Evolutionary conservation across 2,113 vertebrate genomes (phyloP).

Genomic region (Embiotoca jacksoni): DNA sequence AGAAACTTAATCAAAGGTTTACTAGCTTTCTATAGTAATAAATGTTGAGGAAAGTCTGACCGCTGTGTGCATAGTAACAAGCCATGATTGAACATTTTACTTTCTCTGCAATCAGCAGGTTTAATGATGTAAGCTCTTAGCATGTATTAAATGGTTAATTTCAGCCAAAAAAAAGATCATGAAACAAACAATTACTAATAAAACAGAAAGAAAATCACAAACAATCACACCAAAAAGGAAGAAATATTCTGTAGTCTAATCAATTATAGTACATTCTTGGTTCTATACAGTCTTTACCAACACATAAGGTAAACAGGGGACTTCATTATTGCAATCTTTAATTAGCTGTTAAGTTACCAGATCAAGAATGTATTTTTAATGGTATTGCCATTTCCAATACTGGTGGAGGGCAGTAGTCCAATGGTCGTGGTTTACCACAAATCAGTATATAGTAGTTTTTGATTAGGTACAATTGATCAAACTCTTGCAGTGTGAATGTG

Average conservation of each 20-base stretch:
- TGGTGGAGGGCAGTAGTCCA: not conserved
- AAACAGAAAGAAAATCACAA: not conserved
- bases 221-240: not conserved
- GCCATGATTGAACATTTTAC: not conserved
- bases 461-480: constrained; percentile 2
- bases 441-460: not conserved
- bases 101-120: not conserved
- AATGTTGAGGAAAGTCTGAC: not conserved
- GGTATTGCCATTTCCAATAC: not conserved
- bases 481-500: constrained; percentile 11
- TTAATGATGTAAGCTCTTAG: not conserved
- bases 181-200: not conserved
- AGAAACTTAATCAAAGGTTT: not conserved
- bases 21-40: not conserved
- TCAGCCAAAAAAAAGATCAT: no score
- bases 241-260: no score
- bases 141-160: constrained; percentile 4
- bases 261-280: no score
- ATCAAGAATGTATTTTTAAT: not conserved
- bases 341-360: not conserved
- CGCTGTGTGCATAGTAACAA: not conserved
- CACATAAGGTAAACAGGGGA: no score
- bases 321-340: not conserved
- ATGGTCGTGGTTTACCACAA: not conserved
- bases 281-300: no score